These are phyloP conservation scores for Schrankia costaestrigalis DNA, from an alignment of 2,888 invertebrate genomes.

Conservation along the genomic window DNA sequence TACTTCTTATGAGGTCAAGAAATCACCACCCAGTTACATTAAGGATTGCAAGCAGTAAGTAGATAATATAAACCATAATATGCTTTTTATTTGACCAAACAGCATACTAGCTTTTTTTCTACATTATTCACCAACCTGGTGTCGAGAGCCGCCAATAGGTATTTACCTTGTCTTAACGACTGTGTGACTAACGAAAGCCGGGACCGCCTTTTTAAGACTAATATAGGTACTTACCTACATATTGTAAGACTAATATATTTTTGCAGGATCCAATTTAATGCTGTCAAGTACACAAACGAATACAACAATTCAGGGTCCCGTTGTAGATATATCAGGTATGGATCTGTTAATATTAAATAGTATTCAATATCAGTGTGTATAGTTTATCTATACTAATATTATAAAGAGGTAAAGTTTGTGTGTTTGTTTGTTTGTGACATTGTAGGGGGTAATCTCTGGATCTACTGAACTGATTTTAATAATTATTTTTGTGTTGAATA, in stretches of 20 bases:
- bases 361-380: neutral
- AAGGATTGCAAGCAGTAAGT: conserved; percentile 62
- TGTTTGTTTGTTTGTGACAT: too few species aligned
- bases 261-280: conserved; percentile 48
- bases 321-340: conserved; percentile 41
- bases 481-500: too few species aligned
- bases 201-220: neutral
- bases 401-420: too few species aligned
- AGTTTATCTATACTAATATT: too few species aligned
- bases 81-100: too few species aligned
- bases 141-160: too few species aligned
- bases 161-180: neutral
- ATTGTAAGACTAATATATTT: conserved; percentile 4
- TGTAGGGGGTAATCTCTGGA: too few species aligned
- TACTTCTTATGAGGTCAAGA: conserved; percentile 81
- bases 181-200: neutral
- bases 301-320: conserved; percentile 28
- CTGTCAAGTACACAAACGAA: conserved; percentile 36
- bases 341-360: neutral
- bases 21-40: conserved; percentile 61
- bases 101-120: too few species aligned
- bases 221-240: neutral
- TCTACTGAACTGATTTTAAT: too few species aligned
- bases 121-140: too few species aligned
- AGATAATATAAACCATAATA: neutral